phyloP scores from a whole-genome alignment of 1,140 invertebrate genomes.

The Cherax quadricarinatus region DNA sequence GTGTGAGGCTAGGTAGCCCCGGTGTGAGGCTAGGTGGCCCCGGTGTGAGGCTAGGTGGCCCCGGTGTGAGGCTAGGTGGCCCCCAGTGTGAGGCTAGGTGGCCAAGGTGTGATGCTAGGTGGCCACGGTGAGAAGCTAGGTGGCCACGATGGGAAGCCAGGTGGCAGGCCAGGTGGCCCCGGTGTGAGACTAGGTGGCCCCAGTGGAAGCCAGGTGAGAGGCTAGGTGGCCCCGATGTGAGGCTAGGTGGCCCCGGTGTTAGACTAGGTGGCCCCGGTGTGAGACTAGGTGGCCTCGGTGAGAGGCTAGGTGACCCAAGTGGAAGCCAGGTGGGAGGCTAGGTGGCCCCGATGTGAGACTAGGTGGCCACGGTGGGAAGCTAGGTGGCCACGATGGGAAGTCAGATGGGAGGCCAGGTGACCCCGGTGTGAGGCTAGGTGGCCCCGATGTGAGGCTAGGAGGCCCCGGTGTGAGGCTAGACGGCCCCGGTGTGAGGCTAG shows the following conservation, averaged over 20 bases:
- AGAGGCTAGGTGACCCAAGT: no score
- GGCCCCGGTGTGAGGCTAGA: no score
- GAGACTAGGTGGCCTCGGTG: background rate
- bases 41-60: no score
- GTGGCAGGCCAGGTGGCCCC: background rate
- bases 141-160: background rate
- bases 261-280: background rate
- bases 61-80: background rate
- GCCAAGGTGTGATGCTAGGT: no score
- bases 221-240: background rate
- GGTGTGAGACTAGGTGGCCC: background rate
- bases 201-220: no score
- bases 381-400: no score
- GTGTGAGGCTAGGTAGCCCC: no score
- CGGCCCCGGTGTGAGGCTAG: background rate
- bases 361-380: no score
- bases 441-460: background rate
- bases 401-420: no score
- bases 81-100: background rate
- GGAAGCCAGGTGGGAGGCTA: no score
- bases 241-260: no score
- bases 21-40: background rate
- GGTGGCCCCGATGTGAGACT: no score
- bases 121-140: background rate
- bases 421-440: conserved; percentile 10